Base-by-base conservation (phyloP, 2,888 invertebrate species). In the Perizoma affinitatum region DNA sequence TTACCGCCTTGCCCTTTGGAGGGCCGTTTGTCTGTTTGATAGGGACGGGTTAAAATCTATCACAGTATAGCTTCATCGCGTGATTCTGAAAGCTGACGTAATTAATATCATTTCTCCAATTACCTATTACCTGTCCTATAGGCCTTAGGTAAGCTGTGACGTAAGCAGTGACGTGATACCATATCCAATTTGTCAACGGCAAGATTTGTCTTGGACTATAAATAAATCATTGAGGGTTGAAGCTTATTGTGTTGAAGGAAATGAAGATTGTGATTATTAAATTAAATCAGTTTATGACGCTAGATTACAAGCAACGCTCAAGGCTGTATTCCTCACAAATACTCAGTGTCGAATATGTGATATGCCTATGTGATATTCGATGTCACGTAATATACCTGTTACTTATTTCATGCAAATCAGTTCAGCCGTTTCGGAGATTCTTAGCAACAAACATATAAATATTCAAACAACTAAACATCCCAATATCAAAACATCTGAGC, bases 141-240 rank as follows among this genome's bases (percentile, higher is more conserved):
- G 5, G 10, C 7, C 38, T 38, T 38, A 7, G 38, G 11, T 54
- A 45, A 54, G 11, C 5, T 35, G 11, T 42, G 44, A 54, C 50
- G 54, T 51, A 41, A 54, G 0, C 33, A 35, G 9, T 48, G 41
- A 51, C 60, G 51, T 60, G 51, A 55, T 9, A 11, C 35, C 38
- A 34, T 58, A 53, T 61, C 53, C 61, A 56, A 61, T 56, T 22
- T 61, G 56, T 61, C 51, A 53, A 22, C 53, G 9, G 44, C 56
- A 49, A 54, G 56, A 61, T 57, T 56, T 57, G 33, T 57, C 38
- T 59, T 49, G 35, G 22, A 9, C 53, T 57, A 54, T 54, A 57
- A 49, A 54, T 61, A 57, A 5, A 49, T 35, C 11, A 22, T 4
- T n/a, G 50, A 46, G 45, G 49, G 41, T 22, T 40, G 48, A n/a